Conservation (phyloP, 2,113 vertebrate species). For the Austrofundulus limnaeus region DNA sequence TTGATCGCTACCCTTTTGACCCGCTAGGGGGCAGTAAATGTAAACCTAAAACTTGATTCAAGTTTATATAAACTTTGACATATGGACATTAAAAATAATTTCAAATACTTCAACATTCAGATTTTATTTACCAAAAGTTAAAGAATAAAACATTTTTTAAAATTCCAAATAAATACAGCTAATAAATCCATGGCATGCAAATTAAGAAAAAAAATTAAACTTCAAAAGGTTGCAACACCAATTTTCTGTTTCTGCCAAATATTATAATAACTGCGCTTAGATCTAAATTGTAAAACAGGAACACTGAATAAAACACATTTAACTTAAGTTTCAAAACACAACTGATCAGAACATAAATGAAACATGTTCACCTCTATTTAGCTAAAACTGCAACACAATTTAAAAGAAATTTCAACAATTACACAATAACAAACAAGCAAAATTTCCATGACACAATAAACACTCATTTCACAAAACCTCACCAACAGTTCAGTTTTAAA, state of each 20-base stretch:
- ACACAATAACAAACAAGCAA: constrained; percentile 9
- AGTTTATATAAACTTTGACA: no score
- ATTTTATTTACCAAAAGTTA: constrained; percentile 42
- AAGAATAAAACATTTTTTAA: constrained; percentile 1
- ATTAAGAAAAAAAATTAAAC: neutral
- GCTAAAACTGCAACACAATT: neutral
- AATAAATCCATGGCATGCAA: constrained; percentile 8
- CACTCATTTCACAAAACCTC: neutral
- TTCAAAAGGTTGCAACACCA: neutral
- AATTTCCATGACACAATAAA: neutral
- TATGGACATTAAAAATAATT: neutral
- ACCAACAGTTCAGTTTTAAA: neutral
- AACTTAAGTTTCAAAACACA: no score
- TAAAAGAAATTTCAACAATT: constrained; percentile 12
- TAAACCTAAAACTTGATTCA: neutral
- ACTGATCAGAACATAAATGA: constrained; percentile 8
- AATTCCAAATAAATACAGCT: constrained; percentile 27
- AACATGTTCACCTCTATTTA: constrained; percentile 37
- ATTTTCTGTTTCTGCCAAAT: neutral
- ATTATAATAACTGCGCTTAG: neutral
- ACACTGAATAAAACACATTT: no score
- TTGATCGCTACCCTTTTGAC: neutral
- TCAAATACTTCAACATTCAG: neutral
- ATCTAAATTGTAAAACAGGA: no score
- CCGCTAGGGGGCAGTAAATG: constrained; percentile 60